Evolutionary conservation across 1,140 invertebrate species (phyloP).

Genomic region (Anastrepha obliqua): DNA sequence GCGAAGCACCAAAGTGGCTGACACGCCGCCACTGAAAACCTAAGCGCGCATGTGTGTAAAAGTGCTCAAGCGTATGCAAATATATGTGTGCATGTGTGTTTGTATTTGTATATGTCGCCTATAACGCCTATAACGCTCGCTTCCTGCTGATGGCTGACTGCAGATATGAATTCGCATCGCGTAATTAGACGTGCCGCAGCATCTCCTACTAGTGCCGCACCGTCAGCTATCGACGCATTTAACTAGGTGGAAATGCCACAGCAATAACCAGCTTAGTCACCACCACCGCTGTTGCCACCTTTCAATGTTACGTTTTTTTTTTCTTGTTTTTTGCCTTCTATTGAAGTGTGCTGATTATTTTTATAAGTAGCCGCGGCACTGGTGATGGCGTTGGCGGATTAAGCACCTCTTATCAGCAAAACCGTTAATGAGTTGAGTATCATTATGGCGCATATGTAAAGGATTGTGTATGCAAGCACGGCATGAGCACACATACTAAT

Average conservation of each 20-base stretch:
- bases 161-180: slow-evolving; percentile 17
- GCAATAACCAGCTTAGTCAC: neutral
- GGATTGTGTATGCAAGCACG: slow-evolving; percentile 14
- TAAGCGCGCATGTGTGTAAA: neutral
- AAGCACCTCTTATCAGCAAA: slow-evolving; percentile 45
- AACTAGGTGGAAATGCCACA: slow-evolving; percentile 11
- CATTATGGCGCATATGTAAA: slow-evolving; percentile 37
- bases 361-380: neutral
- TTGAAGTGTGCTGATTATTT: slow-evolving; percentile 43
- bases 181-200: slow-evolving; percentile 22
- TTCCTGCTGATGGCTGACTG: neutral
- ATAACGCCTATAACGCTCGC: neutral
- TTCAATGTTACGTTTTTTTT: neutral
- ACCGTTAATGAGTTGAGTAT: slow-evolving; percentile 46
- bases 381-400: slow-evolving; percentile 35
- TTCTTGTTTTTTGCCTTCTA: neutral
- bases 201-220: neutral
- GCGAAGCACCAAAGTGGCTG: neutral
- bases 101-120: neutral
- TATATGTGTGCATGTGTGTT: neutral
- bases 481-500: neutral
- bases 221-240: neutral
- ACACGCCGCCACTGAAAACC: neutral
- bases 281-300: neutral
- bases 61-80: neutral